phyloP scores from a whole-genome alignment of 2,113 vertebrate species.

The Irena cyanogastra region DNA sequence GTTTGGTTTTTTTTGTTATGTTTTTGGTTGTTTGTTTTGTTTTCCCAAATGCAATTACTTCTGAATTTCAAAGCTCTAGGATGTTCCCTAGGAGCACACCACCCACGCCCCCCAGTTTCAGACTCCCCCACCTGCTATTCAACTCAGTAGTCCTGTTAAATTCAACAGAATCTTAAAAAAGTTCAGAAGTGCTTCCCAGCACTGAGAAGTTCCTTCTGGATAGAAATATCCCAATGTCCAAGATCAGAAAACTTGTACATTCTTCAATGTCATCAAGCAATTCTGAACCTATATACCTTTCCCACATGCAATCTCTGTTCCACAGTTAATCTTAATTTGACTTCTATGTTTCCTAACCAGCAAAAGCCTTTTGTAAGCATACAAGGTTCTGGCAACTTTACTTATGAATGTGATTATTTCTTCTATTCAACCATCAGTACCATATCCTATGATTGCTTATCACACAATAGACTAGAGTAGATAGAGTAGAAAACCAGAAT shows the following conservation, averaged over 20 bases:
- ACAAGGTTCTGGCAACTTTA: background rate
- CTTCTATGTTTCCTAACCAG: background rate
- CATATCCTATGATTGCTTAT: background rate
- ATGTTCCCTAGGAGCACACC: background rate
- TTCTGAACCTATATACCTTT: background rate
- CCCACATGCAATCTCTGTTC: accelerated
- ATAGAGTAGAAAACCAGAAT: background rate
- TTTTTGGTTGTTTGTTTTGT: background rate
- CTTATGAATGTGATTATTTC: background rate
- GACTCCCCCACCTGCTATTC: background rate
- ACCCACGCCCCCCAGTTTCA: accelerated
- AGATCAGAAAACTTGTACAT: background rate
- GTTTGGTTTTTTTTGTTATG: too few relatives aligned
- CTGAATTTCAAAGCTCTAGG: background rate
- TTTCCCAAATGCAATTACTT: background rate
- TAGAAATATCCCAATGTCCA: background rate
- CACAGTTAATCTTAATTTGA: background rate
- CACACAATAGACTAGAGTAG: too few relatives aligned
- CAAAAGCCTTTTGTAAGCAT: background rate
- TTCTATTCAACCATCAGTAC: background rate
- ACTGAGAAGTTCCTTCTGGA: background rate
- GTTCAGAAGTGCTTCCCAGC: background rate
- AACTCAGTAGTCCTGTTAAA: background rate
- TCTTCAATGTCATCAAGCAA: background rate
- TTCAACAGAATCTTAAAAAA: background rate